These are phyloP conservation scores for Helogale parvula DNA, from an alignment of 2,113 vertebrate genomes.

Conservation along the genomic window DNA sequence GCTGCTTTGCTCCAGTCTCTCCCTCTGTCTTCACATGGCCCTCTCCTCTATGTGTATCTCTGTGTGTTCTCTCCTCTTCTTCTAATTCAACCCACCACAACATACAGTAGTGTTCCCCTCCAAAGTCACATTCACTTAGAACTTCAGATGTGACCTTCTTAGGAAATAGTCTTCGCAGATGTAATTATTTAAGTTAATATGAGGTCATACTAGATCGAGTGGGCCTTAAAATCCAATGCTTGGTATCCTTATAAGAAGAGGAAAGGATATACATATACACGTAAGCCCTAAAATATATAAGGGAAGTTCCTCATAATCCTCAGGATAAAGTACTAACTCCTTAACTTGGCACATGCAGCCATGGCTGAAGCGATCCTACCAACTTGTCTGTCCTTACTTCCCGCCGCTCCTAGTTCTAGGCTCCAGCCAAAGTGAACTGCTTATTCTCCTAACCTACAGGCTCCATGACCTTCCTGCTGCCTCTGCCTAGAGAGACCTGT, in stretches of 20 bases:
- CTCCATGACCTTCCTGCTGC: background rate
- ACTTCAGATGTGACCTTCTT: conserved; percentile 8
- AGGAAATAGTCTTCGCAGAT: background rate
- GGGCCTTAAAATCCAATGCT: background rate
- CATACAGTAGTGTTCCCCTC: background rate
- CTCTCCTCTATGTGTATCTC: background rate
- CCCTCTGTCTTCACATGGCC: background rate
- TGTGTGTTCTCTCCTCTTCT: background rate
- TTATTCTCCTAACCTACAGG: background rate
- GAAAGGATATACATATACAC: background rate
- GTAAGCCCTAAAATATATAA: background rate
- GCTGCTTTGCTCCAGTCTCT: background rate
- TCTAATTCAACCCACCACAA: background rate
- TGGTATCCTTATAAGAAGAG: background rate
- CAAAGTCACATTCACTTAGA: background rate
- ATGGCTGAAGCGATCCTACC: background rate
- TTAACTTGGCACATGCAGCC: background rate
- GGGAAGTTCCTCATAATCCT: background rate
- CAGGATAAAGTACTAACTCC: background rate
- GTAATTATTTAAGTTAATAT: background rate
- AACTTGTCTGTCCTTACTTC: background rate
- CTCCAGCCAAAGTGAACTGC: background rate
- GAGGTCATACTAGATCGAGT: background rate
- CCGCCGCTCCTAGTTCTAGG: background rate
- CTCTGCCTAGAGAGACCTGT: background rate